Evolutionary conservation across 1,140 invertebrate genomes (phyloP).

Genomic region (Lucilia sericata): DNA sequence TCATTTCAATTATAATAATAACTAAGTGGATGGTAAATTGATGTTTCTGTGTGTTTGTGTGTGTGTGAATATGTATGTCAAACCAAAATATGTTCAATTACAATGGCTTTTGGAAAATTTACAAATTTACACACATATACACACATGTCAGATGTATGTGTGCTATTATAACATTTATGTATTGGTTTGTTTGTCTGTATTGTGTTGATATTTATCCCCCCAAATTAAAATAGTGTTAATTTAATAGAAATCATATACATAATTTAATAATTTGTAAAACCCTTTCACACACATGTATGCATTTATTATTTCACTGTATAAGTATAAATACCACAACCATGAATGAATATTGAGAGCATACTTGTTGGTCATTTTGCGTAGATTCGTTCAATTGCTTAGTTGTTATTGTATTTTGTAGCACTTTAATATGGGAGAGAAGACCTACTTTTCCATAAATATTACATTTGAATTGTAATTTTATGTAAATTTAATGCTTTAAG

Average conservation of each 20-base stretch:
- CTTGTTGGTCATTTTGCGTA: background rate
- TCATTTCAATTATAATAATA: constrained; percentile 23
- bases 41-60: background rate
- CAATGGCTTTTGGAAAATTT: background rate
- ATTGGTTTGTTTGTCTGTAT: background rate
- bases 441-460: no score
- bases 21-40: background rate
- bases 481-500: background rate
- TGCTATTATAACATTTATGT: no score
- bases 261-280: background rate
- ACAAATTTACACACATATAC: background rate
- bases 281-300: background rate
- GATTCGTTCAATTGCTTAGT: background rate
- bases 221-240: background rate
- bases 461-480: background rate
- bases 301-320: background rate
- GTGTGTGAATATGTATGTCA: background rate
- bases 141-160: background rate
- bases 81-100: background rate
- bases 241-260: background rate
- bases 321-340: background rate
- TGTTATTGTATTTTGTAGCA: constrained; percentile 2
- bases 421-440: no score
- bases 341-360: background rate
- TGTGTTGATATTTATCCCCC: background rate